A percentile compares a stretch with the other conserved stretches of the same genome.
Conservation (phyloP, 2,888 invertebrate genomes). For the Lithosia quadra region DNA sequence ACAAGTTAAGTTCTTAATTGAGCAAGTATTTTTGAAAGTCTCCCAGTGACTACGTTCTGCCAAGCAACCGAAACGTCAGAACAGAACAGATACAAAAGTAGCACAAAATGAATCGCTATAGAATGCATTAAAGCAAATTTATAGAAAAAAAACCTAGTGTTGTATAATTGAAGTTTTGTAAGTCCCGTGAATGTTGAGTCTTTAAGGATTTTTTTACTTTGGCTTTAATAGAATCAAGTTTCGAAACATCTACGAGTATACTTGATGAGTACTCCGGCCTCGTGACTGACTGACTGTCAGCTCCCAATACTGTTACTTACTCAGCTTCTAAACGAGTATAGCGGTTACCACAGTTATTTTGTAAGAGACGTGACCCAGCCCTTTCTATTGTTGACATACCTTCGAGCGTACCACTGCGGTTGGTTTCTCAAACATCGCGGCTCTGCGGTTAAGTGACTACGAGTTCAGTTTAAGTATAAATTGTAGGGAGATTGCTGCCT, state of each 20-base stretch:
- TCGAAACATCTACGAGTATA: neutral
- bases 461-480: neutral
- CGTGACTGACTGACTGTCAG: slow-evolving; percentile 6
- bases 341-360: slow-evolving; percentile 17
- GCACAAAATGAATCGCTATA: no score
- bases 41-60: no score
- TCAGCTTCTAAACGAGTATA: slow-evolving; percentile 10
- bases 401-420: slow-evolving; percentile 25
- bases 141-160: no score
- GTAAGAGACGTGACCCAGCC: slow-evolving; percentile 45
- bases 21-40: no score
- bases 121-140: no score
- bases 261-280: neutral
- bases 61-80: no score
- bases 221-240: neutral
- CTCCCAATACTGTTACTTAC: slow-evolving; percentile 17
- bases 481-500: neutral
- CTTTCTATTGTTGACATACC: slow-evolving; percentile 51
- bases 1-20: no score
- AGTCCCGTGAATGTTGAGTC: no score
- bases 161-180: no score
- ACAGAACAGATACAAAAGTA: no score
- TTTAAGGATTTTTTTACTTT: neutral
- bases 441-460: slow-evolving; percentile 10
- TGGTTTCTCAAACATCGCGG: slow-evolving; percentile 15